Evolutionary conservation across 1,140 invertebrate species (phyloP).

Genomic region (Drosophila burlai): DNA sequence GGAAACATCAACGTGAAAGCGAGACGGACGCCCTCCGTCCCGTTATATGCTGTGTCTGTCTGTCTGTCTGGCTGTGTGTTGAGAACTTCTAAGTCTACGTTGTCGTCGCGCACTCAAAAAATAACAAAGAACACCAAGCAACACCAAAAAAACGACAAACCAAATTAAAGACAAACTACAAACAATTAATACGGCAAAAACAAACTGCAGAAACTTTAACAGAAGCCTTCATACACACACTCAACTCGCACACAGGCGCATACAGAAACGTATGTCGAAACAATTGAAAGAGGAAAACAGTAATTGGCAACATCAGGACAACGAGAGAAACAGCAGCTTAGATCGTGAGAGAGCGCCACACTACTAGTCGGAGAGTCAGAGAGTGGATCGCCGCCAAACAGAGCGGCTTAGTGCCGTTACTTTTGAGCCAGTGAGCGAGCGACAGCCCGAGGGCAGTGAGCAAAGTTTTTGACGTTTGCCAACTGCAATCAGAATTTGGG

Average conservation of each 20-base stretch:
- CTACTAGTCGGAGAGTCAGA: not conserved
- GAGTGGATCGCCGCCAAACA: slow-evolving; percentile 8
- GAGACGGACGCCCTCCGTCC: slow-evolving; percentile 70
- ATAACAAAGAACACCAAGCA: not conserved
- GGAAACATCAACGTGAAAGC: slow-evolving; percentile 83
- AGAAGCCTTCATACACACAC: slow-evolving; percentile 26
- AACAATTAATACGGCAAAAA: not conserved
- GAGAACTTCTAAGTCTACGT: slow-evolving; percentile 27
- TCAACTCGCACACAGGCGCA: slow-evolving; percentile 21
- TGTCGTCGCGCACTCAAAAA: slow-evolving; percentile 34
- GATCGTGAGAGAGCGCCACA: not conserved
- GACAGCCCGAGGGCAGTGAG: slow-evolving; percentile 10
- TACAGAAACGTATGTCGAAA: slow-evolving; percentile 19
- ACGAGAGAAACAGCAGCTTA: slow-evolving; percentile 6
- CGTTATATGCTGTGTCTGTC: slow-evolving; percentile 42
- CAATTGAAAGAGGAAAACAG: slow-evolving; percentile 2
- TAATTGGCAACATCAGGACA: slow-evolving; percentile 8
- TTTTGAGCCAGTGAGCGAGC: not conserved
- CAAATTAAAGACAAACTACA: not conserved
- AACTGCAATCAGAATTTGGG: slow-evolving; percentile 16
- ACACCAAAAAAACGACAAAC: not conserved
- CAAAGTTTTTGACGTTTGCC: slow-evolving; percentile 18
- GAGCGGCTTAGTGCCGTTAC: slow-evolving; percentile 6
- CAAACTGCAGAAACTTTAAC: slow-evolving; percentile 23
- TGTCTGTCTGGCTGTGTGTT: slow-evolving; percentile 40